These are phyloP conservation scores for Bufo gargarizans DNA, from an alignment of 2,113 vertebrate genomes.

Conservation along the genomic window DNA sequence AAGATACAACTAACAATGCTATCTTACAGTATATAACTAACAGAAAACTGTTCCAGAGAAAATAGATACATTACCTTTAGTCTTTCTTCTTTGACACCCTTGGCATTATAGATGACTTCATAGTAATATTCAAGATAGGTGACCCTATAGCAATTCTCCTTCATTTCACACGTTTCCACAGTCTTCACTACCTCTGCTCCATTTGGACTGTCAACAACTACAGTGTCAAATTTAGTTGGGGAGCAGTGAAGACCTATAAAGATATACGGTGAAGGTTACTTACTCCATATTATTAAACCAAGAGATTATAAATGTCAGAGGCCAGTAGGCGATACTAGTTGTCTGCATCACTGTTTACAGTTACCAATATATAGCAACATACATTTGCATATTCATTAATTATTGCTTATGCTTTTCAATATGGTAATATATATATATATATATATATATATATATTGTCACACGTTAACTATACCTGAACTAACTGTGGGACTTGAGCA, in stretches of 20 bases:
- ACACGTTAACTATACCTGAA: slow-evolving; percentile 61
- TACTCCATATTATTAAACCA: background rate
- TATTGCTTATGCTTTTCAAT: background rate
- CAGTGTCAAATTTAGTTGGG: slow-evolving; percentile 74
- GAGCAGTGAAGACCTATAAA: slow-evolving; percentile 72
- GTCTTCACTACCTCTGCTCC: slow-evolving; percentile 70
- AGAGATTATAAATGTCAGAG: background rate
- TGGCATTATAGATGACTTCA: slow-evolving; percentile 65
- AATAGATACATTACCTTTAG: slow-evolving; percentile 68
- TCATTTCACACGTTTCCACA: slow-evolving; percentile 69
- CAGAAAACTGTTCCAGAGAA: background rate
- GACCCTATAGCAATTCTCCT: slow-evolving; percentile 70
- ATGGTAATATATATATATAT: too few relatives aligned
- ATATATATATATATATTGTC: background rate
- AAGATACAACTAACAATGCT: background rate
- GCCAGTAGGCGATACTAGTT: too few relatives aligned
- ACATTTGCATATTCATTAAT: background rate
- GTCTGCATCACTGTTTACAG: too few relatives aligned
- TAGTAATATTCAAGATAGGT: slow-evolving; percentile 74
- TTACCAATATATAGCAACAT: background rate
- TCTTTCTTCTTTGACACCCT: slow-evolving; percentile 68
- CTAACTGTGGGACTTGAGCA: slow-evolving; percentile 69
- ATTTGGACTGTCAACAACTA: slow-evolving; percentile 71
- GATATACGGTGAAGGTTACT: background rate
- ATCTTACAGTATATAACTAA: background rate